Base-by-base conservation (phyloP, 2,113 vertebrate genomes). In the Coptodon rendalli region DNA sequence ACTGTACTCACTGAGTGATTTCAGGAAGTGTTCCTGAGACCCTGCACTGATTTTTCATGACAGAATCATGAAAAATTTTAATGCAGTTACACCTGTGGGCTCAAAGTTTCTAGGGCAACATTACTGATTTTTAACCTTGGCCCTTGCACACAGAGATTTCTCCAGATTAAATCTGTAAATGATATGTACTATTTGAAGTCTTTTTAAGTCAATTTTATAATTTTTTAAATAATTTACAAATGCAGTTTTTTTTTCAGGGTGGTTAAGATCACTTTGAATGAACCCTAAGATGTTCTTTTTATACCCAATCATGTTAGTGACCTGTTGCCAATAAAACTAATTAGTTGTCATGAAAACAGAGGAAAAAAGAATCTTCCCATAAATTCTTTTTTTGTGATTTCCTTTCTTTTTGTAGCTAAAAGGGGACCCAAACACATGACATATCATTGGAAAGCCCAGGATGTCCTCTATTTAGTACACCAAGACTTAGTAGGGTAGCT, bases 301-400 rank as follows among this genome's bases (percentile, higher is more conserved):
- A 66, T 66, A 34, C 34, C 17, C 6, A 66, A n/a, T 66, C 34
- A 66, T 66, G 34, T 66, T 66, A 38, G 34, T 38, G 10, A 66
- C 2, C 10, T 2, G 6, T 38, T 66, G 19, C 34, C 3, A 66
- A 13, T 66, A n/a, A 38, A 2, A 0, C 6, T 22, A 38, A 66
- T 66, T 66, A 5, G 34, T 10, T 5, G 61, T 63, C 59, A 36
- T 63, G 59, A 63, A 17, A 63, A 63, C 31, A 0, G 5, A 1
- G 16, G 57, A 6, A 61, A 61, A 61, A 1, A 61, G 3, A 61
- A 34, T 19, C 57, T 61, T 61, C 57, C 57, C 29, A 61, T 34
- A 19, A 10, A 10, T 34, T 31, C 22, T 9, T 16, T 36, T 9
- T 19, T 0, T 31, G 57, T 19, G 16, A 61, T 34, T 61, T 61